A percentile compares a stretch with the other conserved stretches of the same genome.
phyloP scores from a whole-genome alignment of 2,113 vertebrate genomes.

The Emydocephalus ijimae region DNA sequence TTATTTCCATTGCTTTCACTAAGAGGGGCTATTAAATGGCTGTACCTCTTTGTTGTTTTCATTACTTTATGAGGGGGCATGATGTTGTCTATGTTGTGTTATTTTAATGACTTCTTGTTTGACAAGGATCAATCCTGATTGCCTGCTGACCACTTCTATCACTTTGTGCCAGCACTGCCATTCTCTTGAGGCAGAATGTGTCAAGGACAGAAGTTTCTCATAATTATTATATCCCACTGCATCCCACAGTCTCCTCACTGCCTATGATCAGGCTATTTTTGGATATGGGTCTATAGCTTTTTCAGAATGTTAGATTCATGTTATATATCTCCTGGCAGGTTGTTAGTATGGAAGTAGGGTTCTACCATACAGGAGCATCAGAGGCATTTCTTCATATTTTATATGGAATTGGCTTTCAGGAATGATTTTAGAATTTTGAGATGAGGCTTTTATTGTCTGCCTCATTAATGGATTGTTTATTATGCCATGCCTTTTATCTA shows the following conservation, averaged over 20 bases:
- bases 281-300: background rate
- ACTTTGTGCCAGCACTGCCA: background rate
- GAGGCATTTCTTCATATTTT: background rate
- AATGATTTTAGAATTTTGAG: background rate
- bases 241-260: background rate
- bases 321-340: no score
- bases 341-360: no score
- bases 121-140: background rate
- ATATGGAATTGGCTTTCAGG: background rate
- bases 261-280: background rate
- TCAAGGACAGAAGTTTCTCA: background rate
- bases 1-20: background rate
- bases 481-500: background rate
- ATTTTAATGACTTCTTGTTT: background rate
- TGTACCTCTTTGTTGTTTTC: background rate
- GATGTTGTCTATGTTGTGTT: background rate
- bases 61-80: background rate
- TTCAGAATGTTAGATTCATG: no score
- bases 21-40: background rate
- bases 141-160: background rate
- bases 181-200: background rate
- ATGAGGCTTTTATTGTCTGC: background rate
- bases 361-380: background rate
- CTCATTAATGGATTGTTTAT: background rate
- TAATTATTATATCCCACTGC: background rate